Percentiles rank a stretch among this genome's conserved stretches.
Conservation (phyloP, 2,888 invertebrate genomes). For the Pyrrhia umbra region DNA sequence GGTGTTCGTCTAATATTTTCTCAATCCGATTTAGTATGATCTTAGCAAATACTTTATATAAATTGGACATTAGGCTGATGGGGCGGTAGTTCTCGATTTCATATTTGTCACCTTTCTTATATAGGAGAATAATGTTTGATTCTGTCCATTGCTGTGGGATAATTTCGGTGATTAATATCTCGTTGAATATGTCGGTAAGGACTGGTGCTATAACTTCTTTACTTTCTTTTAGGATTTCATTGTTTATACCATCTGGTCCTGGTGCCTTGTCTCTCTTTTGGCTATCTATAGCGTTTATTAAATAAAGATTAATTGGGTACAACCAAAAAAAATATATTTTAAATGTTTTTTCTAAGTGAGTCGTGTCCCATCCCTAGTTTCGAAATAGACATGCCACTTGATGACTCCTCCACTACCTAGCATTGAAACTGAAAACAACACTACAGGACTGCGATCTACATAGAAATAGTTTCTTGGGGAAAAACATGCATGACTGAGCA, state of each 20-base stretch:
- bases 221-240: conserved; percentile 29
- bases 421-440: conserved; percentile 76
- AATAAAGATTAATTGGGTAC: background rate
- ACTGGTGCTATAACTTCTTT: conserved; percentile 33
- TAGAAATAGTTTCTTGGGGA: conserved; percentile 33
- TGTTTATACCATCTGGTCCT: conserved; percentile 24
- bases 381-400: conserved; percentile 86
- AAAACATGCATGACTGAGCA: background rate
- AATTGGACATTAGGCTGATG: too few relatives aligned
- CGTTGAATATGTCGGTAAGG: conserved; percentile 55
- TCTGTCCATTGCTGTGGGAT: conserved; percentile 48
- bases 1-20: background rate
- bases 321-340: background rate
- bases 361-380: conserved; percentile 72
- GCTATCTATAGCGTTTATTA: background rate
- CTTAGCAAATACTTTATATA: too few relatives aligned
- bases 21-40: background rate
- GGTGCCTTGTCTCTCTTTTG: conserved; percentile 2
- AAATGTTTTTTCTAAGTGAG: background rate
- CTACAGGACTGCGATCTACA: conserved; percentile 31
- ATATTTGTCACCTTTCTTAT: too few relatives aligned
- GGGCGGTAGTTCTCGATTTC: too few relatives aligned
- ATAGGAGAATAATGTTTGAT: too few relatives aligned
- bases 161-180: conserved; percentile 49
- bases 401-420: conserved; percentile 80